Evolutionary conservation across 2,888 invertebrate species (phyloP), one percentile per base, ranked within the genome.

Genomic region (Galeruca laticollis): DNA sequence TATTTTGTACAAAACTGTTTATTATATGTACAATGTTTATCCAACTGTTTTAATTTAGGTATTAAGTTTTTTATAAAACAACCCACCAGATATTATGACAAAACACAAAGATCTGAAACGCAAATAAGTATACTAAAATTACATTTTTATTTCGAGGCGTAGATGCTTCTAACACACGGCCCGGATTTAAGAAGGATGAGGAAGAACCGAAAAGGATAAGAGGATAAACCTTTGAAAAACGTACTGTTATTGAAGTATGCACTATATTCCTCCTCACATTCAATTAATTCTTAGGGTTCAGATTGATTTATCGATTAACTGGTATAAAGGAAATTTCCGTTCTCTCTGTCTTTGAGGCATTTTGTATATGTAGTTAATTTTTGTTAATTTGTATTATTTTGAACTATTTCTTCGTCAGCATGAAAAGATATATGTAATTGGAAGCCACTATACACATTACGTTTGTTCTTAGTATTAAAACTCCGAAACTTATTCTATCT

Each of bases 41-140:
- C 26, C 26, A 26, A 43, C 43, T 9, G 10, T 10, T n/a, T 43
- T n/a, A 43, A 26, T 26, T 43, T 13, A 43, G 15, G 26, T 21
- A 54, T 31, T 5, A 26, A n/a, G 10, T 54, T 54, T 13, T 10
- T 13, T 6, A 5, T 31, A 54, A 31, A 54, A 54, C 8, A 54
- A 35, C 15, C 4, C n/a, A 35, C 15, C 18, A 10, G 1, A 18
- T 61, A 49, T 11, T 11, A 20, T 20, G 6, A 62, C 52, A 63
- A 26, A 56, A 63, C 21, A 63, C 47, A 62, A 63, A 54, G 52
- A 63, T 56, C 15, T 56, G 26, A 40, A 56, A 63, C 63, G 63
- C 54, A 52, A 63, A 63, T 54, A 63, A 13, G 63, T 63, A 57
- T 35, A 62, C 37, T 26, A 10, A 56, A 63, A 63, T 63, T 63